A percentile compares a stretch with the other conserved stretches of the same genome.
Evolutionary conservation across 2,113 vertebrate species (phyloP).

Genomic region (Hypomesus transpacificus): DNA sequence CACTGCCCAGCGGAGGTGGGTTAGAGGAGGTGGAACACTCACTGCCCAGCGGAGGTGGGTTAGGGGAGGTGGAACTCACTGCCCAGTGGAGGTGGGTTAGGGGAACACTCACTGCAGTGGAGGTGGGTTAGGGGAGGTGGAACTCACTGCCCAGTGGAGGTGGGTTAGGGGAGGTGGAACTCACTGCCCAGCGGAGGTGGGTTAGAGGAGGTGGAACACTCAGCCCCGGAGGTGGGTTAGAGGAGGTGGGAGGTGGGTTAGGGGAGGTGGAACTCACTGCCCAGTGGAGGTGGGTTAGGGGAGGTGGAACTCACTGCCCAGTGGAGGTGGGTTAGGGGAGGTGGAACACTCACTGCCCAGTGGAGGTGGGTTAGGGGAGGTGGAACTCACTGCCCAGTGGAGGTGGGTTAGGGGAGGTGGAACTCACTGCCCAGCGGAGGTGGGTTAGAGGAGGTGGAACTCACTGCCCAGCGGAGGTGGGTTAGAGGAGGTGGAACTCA

Average conservation of each 20-base stretch:
- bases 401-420: not conserved
- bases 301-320: constrained; percentile 82
- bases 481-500: constrained; percentile 67
- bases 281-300: not conserved
- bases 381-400: constrained; percentile 81
- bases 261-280: constrained; percentile 83
- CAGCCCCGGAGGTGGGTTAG: too few species aligned
- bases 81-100: too few species aligned
- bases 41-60: constrained; percentile 73
- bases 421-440: constrained; percentile 81
- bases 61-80: too few species aligned
- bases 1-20: constrained; percentile 74
- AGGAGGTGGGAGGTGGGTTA: not conserved
- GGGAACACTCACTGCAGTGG: constrained; percentile 89
- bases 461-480: constrained; percentile 76
- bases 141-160: constrained; percentile 81
- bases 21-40: constrained; percentile 66
- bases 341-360: constrained; percentile 85
- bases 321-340: not conserved
- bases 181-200: constrained; percentile 76
- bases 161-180: constrained; percentile 40
- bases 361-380: not conserved
- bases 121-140: not conserved
- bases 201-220: constrained; percentile 62
- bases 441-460: constrained; percentile 40